These are phyloP conservation scores for Synodontis membranacea DNA, from an alignment of 2,113 vertebrate species.

Conservation along the genomic window DNA sequence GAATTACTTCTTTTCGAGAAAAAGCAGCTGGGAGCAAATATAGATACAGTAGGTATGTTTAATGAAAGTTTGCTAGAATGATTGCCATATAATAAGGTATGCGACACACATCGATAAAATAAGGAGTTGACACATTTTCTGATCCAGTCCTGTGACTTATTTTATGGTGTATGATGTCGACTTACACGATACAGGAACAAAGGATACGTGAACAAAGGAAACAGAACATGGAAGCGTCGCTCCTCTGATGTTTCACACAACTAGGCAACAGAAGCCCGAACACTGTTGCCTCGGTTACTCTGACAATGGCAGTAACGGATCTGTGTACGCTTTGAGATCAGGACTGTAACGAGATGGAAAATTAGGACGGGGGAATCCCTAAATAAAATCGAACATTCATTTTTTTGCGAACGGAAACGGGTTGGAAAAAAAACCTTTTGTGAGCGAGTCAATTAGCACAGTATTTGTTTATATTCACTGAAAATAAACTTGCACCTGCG, in stretches of 20 bases:
- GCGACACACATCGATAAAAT: not conserved
- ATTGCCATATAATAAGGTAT: not conserved
- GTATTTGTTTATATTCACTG: too few species aligned
- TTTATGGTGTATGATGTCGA: not conserved
- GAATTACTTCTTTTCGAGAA: constrained; percentile 50
- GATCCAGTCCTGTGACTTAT: not conserved
- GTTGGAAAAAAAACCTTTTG: constrained; percentile 21
- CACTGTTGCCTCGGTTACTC: not conserved
- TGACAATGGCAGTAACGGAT: not conserved
- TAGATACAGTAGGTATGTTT: constrained; percentile 51
- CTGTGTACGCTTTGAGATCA: not conserved
- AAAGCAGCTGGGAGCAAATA: constrained; percentile 19
- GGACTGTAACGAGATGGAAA: not conserved
- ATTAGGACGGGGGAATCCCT: not conserved
- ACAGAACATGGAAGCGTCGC: not conserved
- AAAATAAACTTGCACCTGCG: too few species aligned
- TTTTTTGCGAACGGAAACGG: too few species aligned
- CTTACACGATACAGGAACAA: not conserved
- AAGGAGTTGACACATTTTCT: not conserved
- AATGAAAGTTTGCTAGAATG: constrained; percentile 58
- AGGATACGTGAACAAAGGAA: not conserved
- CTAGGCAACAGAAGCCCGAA: not conserved
- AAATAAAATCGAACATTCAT: not conserved
- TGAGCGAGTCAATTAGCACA: not conserved
- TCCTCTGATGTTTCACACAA: not conserved